Conservation (phyloP, 2,888 invertebrate genomes). For the Hermaeophaga mercurialis region DNA sequence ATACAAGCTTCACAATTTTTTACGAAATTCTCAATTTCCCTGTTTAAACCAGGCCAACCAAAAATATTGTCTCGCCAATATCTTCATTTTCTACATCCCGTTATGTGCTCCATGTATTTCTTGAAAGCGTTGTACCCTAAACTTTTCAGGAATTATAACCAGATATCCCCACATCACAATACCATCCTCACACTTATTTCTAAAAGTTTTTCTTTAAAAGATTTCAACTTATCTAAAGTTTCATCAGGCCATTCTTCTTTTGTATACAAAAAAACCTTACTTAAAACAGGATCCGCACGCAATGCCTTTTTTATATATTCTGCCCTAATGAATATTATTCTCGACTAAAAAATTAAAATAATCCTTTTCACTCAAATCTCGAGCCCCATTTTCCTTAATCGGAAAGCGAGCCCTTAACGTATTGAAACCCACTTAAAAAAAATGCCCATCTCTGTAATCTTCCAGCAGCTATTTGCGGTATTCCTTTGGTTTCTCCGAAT, state of each 20-base stretch:
- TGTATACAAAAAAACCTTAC: constrained; percentile 20
- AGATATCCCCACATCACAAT: constrained; percentile 29
- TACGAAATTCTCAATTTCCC: constrained; percentile 42
- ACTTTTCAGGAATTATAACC: constrained; percentile 21
- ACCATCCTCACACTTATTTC: constrained; percentile 23
- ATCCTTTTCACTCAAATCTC: constrained; percentile 7
- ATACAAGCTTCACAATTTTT: constrained; percentile 42
- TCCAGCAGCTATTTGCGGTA: constrained; percentile 23
- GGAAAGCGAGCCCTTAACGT: constrained; percentile 22
- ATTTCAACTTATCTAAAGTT: constrained; percentile 11
- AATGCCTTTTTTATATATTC: constrained; percentile 12
- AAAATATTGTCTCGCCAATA: constrained; percentile 33
- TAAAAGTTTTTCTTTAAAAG: constrained; percentile 7
- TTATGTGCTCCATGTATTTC: constrained; percentile 36
- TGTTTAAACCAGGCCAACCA: constrained; percentile 44
- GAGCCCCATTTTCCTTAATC: background rate
- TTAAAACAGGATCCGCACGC: constrained; percentile 4
- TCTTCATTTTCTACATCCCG: constrained; percentile 42
- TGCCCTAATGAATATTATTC: constrained; percentile 17
- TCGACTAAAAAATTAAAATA: constrained; percentile 23
- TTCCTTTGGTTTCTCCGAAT: constrained; percentile 18
- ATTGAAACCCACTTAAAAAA: constrained; percentile 19
- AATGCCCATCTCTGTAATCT: constrained; percentile 21
- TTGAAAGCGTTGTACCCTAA: constrained; percentile 25
- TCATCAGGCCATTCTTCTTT: constrained; percentile 19